phyloP scores from a whole-genome alignment of 2,888 invertebrate species.

The Tholera decimalis region DNA sequence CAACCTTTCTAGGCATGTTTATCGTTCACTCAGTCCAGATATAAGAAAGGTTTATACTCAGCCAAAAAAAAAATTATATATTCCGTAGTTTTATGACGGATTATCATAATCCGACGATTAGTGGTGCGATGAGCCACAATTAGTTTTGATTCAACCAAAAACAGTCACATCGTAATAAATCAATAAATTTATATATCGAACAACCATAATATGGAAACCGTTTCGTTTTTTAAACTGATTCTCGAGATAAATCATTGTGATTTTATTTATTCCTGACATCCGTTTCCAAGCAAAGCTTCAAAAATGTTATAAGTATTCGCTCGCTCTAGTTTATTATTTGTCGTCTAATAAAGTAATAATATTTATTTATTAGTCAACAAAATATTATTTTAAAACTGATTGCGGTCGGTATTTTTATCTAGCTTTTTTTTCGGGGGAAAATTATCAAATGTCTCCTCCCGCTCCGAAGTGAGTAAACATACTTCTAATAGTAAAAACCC shows the following conservation, averaged over 20 bases:
- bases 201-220: slow-evolving; percentile 12
- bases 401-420: no score
- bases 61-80: slow-evolving; percentile 3
- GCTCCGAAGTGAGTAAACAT: no score
- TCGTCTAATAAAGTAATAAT: no score
- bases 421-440: no score
- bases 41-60: background rate
- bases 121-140: slow-evolving; percentile 45
- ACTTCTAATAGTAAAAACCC: no score
- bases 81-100: slow-evolving; percentile 53
- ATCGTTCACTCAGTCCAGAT: background rate
- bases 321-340: no score
- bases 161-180: slow-evolving; percentile 46
- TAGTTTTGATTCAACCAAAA: slow-evolving; percentile 53
- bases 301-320: no score
- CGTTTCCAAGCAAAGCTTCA: background rate
- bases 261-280: background rate
- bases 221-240: slow-evolving; percentile 11
- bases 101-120: slow-evolving; percentile 61
- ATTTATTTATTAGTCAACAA: no score
- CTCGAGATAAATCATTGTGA: slow-evolving; percentile 22
- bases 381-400: no score
- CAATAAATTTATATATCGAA: slow-evolving; percentile 38
- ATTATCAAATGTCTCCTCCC: no score
- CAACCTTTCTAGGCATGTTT: background rate